Conservation (phyloP, 2,113 vertebrate genomes). For the Pogona vitticeps region DNA sequence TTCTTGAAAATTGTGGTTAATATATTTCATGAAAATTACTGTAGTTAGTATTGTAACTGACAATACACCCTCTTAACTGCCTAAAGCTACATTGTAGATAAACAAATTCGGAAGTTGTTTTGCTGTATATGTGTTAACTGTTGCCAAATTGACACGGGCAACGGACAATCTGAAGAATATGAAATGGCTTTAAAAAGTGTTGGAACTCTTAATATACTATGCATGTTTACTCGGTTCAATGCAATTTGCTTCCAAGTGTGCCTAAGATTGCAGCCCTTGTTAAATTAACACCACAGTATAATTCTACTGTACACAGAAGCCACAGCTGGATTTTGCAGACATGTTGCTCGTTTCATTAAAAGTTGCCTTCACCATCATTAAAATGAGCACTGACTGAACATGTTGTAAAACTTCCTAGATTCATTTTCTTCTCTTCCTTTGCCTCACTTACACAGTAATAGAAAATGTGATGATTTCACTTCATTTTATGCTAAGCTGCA, state of each 20-base stretch:
- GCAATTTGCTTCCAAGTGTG: not conserved
- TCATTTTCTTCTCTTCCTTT: not conserved
- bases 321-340: not conserved
- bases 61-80: not conserved
- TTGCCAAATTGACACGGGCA: not conserved
- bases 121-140: not conserved
- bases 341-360: not conserved
- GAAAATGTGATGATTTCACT: not conserved
- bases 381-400: not conserved
- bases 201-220: not conserved
- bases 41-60: not conserved
- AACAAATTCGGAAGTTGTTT: not conserved
- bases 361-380: not conserved
- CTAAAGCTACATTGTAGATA: not conserved
- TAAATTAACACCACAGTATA: not conserved
- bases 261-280: not conserved
- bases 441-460: not conserved
- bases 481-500: not conserved
- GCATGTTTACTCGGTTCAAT: not conserved
- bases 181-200: not conserved
- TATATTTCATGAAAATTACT: not conserved
- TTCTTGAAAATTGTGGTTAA: not conserved
- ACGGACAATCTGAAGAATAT: not conserved
- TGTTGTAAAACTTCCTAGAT: not conserved
- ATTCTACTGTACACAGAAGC: not conserved